Evolutionary conservation across 53 echinoderm and acorn worm species (phyloP).

Genomic region (Echinometra lucunter): DNA sequence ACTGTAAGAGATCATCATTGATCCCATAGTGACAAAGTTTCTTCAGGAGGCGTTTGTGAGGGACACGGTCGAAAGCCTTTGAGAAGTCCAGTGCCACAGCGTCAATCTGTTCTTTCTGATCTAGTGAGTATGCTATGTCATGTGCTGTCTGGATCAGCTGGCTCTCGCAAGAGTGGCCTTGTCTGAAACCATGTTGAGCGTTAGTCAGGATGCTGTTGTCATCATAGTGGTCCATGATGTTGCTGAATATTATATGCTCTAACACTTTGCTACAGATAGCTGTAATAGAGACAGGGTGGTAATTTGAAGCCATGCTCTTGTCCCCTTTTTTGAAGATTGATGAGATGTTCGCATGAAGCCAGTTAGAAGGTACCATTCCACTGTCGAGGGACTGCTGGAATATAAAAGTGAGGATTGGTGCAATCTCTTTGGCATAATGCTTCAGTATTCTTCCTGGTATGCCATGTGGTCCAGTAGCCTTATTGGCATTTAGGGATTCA

Average conservation of each 20-base stretch:
- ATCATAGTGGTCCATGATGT: constrained; percentile 74
- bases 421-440: constrained; percentile 46
- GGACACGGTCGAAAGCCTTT: constrained; percentile 62
- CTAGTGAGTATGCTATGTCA: constrained; percentile 70
- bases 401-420: constrained; percentile 68
- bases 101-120: constrained; percentile 67
- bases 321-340: constrained; percentile 71
- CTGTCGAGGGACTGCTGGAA: constrained; percentile 74
- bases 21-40: constrained; percentile 67
- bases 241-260: constrained; percentile 71
- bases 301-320: constrained; percentile 59
- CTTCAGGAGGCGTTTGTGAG: constrained; percentile 61
- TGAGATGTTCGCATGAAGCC: constrained; percentile 64
- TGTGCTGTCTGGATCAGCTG: constrained; percentile 68
- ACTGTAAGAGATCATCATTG: not conserved
- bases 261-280: constrained; percentile 63
- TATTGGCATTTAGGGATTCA: constrained; percentile 42
- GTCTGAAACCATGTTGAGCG: constrained; percentile 68
- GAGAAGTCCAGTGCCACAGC: constrained; percentile 69
- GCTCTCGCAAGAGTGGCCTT: constrained; percentile 72
- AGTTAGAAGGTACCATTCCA: constrained; percentile 64
- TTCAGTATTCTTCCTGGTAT: constrained; percentile 69
- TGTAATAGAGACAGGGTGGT: constrained; percentile 65
- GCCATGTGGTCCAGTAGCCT: constrained; percentile 68
- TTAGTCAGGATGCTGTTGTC: constrained; percentile 57